A percentile compares a stretch with the other conserved stretches of the same genome.
Evolutionary conservation across 2,797 vertebrate species (phyloP).

Genomic region (Pseudotriccus pelzelni): DNA sequence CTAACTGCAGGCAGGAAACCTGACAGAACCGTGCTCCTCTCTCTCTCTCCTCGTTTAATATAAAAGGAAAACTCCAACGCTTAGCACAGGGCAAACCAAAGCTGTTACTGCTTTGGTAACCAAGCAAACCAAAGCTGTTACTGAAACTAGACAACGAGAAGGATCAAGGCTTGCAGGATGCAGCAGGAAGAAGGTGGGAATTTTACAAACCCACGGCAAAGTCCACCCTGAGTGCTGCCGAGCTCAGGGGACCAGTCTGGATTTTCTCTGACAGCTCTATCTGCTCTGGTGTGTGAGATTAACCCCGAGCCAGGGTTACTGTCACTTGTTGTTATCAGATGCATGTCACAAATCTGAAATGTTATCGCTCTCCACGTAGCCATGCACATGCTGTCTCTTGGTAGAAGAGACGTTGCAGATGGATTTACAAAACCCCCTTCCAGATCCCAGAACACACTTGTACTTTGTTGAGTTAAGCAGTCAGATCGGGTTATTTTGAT

Average conservation of each 20-base stretch:
- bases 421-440: neutral
- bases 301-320: neutral
- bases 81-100: neutral
- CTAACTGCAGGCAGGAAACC: neutral
- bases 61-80: neutral
- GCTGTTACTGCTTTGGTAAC: neutral
- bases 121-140: neutral
- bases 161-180: neutral
- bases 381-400: neutral
- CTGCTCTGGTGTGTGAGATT: neutral
- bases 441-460: neutral
- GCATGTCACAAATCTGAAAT: neutral
- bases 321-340: neutral
- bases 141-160: neutral
- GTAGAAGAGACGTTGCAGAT: neutral
- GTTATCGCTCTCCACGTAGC: neutral
- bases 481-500: neutral
- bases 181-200: neutral
- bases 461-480: neutral
- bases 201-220: neutral
- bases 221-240: rapidly evolving
- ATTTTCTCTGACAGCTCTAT: neutral
- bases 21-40: neutral
- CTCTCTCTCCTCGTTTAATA: neutral
- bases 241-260: neutral